These are phyloP conservation scores for Kryptolebias marmoratus DNA, from an alignment of 2,113 vertebrate genomes.

Conservation along the genomic window DNA sequence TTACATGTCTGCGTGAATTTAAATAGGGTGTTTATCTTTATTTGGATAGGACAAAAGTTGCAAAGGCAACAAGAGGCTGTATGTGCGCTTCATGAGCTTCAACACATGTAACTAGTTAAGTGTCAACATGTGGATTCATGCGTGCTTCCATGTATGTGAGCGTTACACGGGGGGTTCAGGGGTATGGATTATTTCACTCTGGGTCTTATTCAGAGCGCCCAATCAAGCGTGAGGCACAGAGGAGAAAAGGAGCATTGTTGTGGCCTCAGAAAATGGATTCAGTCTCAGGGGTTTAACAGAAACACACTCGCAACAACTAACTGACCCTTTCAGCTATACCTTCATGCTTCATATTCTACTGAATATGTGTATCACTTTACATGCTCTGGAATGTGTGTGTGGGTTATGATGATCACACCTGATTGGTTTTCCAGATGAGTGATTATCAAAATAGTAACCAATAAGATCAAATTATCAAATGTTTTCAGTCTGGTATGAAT, in stretches of 20 bases:
- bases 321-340: conserved; percentile 39
- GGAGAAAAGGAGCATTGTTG: conserved; percentile 76
- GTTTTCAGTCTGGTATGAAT: conserved; percentile 13
- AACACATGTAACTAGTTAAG: conserved; percentile 38
- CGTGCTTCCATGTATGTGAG: conserved; percentile 36
- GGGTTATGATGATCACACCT: conserved; percentile 2
- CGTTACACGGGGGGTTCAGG: conserved; percentile 41
- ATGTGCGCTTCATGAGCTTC: conserved; percentile 1
- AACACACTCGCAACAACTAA: conserved; percentile 50
- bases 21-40: no score
- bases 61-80: background rate
- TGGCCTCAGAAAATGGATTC: conserved; percentile 58
- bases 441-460: background rate
- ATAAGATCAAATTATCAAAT: background rate
- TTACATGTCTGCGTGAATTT: background rate
- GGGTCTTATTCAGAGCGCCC: conserved; percentile 68
- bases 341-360: conserved; percentile 27
- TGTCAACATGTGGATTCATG: conserved; percentile 43
- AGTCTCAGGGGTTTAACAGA: conserved; percentile 58
- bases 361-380: conserved; percentile 50
- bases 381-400: conserved; percentile 17
- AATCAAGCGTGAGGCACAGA: conserved; percentile 65
- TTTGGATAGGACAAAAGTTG: background rate
- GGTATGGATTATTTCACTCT: conserved; percentile 66
- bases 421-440: background rate